Percentiles rank a stretch among this genome's conserved stretches.
Conservation (phyloP, 2,888 invertebrate genomes). For the Cynaeus angustus region DNA sequence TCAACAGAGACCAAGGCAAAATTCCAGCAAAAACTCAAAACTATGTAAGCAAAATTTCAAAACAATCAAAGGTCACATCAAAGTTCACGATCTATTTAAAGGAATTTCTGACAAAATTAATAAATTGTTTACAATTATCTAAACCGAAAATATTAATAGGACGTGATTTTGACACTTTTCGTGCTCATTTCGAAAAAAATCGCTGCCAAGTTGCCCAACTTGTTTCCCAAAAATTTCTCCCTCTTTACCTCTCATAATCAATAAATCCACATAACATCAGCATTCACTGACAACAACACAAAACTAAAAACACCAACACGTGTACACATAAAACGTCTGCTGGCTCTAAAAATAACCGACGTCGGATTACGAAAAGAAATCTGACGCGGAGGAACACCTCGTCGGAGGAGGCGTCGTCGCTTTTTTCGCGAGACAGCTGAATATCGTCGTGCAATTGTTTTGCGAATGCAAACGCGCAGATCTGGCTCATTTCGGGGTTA, state of each 20-base stretch:
- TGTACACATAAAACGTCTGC: not conserved
- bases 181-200: too few relatives aligned
- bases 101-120: not conserved
- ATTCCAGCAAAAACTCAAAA: too few relatives aligned
- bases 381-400: not conserved
- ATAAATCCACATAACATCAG: conserved; percentile 17
- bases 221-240: too few relatives aligned
- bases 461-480: not conserved
- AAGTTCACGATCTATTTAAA: not conserved
- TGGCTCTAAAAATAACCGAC: not conserved
- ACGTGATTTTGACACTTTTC: too few relatives aligned
- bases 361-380: not conserved
- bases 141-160: too few relatives aligned
- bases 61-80: not conserved
- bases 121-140: too few relatives aligned
- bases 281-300: not conserved
- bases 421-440: not conserved
- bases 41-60: too few relatives aligned
- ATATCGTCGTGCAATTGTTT: not conserved
- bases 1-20: too few relatives aligned
- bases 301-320: conserved; percentile 6
- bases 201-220: not conserved
- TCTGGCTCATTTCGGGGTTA: conserved; percentile 15
- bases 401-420: not conserved
- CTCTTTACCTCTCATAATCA: not conserved